phyloP scores from a whole-genome alignment of 2,888 invertebrate genomes.

The Dicyrtomina minuta region DNA sequence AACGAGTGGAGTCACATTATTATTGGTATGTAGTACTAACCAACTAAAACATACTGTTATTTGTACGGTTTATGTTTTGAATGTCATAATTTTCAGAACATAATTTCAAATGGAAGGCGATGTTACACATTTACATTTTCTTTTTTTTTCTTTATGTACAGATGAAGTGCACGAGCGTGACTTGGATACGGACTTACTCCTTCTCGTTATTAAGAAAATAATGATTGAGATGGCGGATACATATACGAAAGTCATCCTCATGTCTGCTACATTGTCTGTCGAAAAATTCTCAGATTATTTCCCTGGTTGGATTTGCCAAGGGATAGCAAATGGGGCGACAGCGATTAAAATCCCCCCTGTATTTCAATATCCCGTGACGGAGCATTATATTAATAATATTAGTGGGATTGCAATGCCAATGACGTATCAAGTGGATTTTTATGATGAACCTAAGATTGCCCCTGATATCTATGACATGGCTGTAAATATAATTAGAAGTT shows the following conservation, averaged over 20 bases:
- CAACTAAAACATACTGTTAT: background rate
- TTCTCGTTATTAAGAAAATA: constrained; percentile 78
- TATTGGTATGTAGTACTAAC: constrained; percentile 57
- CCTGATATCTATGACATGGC: constrained; percentile 66
- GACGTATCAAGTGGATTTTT: constrained; percentile 11
- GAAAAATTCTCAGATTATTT: constrained; percentile 71
- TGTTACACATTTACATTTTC: background rate
- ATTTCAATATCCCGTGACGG: constrained; percentile 13
- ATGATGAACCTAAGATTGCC: constrained; percentile 63
- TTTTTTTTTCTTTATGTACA: background rate
- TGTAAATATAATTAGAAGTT: constrained; percentile 64
- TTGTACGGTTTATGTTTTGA: too few relatives aligned
- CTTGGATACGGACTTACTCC: constrained; percentile 85
- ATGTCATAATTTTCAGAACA: too few relatives aligned
- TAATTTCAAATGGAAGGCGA: too few relatives aligned
- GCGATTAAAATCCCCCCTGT: background rate
- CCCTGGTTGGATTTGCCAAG: constrained; percentile 37
- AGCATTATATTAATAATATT: constrained; percentile 38
- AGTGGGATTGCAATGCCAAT: constrained; percentile 6
- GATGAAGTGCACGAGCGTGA: constrained; percentile 94
- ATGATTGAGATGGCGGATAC: constrained; percentile 66
- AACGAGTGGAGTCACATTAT: constrained; percentile 82
- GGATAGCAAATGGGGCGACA: background rate
- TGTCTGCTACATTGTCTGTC: constrained; percentile 91
- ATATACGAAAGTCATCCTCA: constrained; percentile 73